phyloP scores from a whole-genome alignment of 2,113 vertebrate genomes.

The Candoia aspera region DNA sequence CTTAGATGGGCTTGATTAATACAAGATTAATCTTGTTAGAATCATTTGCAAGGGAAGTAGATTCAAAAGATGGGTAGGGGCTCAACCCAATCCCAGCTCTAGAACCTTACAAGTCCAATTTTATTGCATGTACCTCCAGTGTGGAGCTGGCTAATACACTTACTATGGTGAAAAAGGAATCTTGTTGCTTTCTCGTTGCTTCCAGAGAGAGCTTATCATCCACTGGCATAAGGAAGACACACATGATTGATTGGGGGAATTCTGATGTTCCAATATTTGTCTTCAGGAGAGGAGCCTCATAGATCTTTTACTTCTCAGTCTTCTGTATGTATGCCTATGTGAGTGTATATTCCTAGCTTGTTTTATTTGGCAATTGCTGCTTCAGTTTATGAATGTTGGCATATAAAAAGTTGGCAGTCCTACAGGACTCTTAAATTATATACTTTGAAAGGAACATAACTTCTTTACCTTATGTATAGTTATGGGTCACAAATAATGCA shows the following conservation, averaged over 20 bases:
- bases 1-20: neutral
- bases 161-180: neutral
- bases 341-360: neutral
- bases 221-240: neutral
- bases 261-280: neutral
- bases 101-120: neutral
- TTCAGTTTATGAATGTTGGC: slow-evolving; percentile 48
- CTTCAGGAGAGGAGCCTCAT: neutral
- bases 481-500: slow-evolving; percentile 49
- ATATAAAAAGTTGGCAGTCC: slow-evolving; percentile 43
- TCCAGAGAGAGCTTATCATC: neutral
- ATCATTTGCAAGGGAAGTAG: neutral
- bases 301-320: neutral
- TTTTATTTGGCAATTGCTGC: slow-evolving; percentile 18
- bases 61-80: neutral
- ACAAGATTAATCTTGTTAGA: neutral
- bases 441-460: slow-evolving; percentile 43
- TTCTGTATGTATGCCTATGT: neutral
- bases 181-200: neutral
- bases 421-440: slow-evolving; percentile 36
- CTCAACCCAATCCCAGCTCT: neutral
- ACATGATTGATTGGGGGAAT: neutral
- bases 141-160: too few relatives aligned
- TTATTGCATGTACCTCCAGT: neutral
- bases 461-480: slow-evolving; percentile 36